Evolutionary conservation across 53 echinoderm and acorn worm species (phyloP).

Genomic region (Actinopyga echinites): DNA sequence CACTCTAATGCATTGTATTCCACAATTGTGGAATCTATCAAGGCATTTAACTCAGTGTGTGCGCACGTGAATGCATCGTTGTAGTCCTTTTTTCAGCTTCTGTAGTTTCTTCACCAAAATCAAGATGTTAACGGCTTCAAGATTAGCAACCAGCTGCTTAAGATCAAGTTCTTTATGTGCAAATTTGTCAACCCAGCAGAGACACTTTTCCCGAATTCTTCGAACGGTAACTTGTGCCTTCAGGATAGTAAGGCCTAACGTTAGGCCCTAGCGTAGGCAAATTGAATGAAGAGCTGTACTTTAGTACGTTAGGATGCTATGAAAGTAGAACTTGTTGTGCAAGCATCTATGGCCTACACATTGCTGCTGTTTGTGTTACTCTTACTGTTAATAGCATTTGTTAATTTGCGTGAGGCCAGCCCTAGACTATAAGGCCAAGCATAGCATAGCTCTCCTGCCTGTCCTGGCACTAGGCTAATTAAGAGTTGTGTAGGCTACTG

Average conservation of each 20-base stretch:
- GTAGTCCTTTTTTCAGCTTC: not conserved
- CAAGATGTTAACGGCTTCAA: slow-evolving; percentile 81
- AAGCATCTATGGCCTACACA: too few species aligned
- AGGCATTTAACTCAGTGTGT: too few species aligned
- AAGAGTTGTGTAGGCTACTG: too few species aligned
- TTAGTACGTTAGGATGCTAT: not conserved
- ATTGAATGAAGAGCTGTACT: not conserved
- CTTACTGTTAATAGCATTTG: too few species aligned
- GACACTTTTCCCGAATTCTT: slow-evolving; percentile 68
- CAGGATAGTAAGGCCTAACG: not conserved
- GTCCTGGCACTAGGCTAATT: too few species aligned
- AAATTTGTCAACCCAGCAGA: slow-evolving; percentile 60
- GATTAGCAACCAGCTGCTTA: slow-evolving; percentile 78
- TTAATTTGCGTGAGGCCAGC: too few species aligned
- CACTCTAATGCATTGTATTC: too few species aligned
- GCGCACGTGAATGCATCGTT: not conserved
- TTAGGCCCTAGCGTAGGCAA: not conserved
- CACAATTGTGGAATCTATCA: too few species aligned
- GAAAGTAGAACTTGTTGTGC: too few species aligned
- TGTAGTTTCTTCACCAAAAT: not conserved
- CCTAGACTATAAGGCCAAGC: too few species aligned
- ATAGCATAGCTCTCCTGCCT: too few species aligned
- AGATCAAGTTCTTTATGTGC: slow-evolving; percentile 57
- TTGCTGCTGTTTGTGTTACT: too few species aligned
- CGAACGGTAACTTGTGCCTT: slow-evolving; percentile 65